Percentiles rank a stretch among this genome's conserved stretches.
phyloP scores from a whole-genome alignment of 2,888 invertebrate genomes.

The Cerastis leucographa region DNA sequence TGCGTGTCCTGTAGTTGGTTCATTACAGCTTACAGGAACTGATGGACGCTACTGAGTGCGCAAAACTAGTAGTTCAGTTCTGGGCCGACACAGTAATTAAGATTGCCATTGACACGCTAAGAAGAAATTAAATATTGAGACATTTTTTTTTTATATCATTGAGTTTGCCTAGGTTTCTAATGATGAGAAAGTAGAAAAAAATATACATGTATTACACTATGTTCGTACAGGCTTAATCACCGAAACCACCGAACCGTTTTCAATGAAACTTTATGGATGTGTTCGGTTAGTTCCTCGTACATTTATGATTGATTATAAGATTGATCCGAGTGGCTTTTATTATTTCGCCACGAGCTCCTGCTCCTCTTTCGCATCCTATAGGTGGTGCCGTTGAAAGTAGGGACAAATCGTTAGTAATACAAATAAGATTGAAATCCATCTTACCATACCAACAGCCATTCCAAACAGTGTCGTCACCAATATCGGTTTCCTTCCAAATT shows the following conservation, averaged over 20 bases:
- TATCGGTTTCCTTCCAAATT: slow-evolving; percentile 39
- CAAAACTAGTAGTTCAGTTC: no score
- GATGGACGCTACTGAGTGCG: no score
- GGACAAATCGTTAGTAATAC: background rate
- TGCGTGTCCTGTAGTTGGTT: no score
- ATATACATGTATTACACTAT: no score
- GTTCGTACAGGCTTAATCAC: background rate
- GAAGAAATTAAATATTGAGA: background rate
- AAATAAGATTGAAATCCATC: background rate
- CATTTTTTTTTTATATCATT: background rate
- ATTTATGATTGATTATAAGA: no score
- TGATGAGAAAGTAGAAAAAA: background rate
- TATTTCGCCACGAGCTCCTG: no score
- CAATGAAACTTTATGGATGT: background rate
- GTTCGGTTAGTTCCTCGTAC: background rate
- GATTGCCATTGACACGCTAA: no score
- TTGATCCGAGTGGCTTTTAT: no score
- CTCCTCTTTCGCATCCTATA: no score
- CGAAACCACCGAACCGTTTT: background rate
- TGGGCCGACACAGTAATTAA: no score
- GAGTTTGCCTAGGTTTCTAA: background rate
- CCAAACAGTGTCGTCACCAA: slow-evolving; percentile 18
- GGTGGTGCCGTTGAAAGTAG: no score
- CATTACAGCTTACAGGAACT: no score
- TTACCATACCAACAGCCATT: slow-evolving; percentile 35